phyloP scores from a whole-genome alignment of 2,113 vertebrate species.

The Crypturellus undulatus region DNA sequence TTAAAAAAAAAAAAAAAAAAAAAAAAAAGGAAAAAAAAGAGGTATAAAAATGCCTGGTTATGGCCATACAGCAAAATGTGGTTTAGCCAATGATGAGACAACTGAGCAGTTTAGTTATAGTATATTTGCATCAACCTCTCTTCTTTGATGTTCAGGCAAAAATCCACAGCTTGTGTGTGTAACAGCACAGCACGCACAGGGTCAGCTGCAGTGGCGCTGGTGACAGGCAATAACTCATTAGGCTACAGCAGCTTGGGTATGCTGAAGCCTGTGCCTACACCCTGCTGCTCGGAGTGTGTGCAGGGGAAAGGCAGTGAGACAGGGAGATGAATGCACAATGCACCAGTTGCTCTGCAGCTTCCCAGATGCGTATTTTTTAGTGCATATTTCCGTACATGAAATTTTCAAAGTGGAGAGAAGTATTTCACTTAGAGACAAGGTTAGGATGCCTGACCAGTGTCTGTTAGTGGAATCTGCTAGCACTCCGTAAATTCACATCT shows the following conservation, averaged over 20 bases:
- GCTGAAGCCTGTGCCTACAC: not conserved
- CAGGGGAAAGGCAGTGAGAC: not conserved
- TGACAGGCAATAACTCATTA: not conserved
- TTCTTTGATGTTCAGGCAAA: not conserved
- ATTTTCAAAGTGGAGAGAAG: not conserved
- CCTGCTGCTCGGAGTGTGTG: not conserved
- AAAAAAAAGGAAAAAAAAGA: too few species aligned
- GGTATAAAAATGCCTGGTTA: not conserved
- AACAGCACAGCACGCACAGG: not conserved
- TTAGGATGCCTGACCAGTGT: not conserved
- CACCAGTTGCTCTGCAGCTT: accelerated
- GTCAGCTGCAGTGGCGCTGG: not conserved
- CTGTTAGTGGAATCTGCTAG: not conserved
- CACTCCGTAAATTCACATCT: not conserved
- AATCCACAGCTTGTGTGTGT: not conserved
- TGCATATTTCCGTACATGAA: not conserved
- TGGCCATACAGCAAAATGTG: not conserved
- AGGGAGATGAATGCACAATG: not conserved
- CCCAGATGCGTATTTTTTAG: too few species aligned
- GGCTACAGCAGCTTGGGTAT: not conserved
- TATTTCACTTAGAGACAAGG: not conserved
- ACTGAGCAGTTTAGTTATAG: not conserved
- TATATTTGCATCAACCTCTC: not conserved
- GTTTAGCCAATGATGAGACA: not conserved
- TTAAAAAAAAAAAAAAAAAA: not conserved